These are phyloP conservation scores for Meteorus cinctellus DNA, from an alignment of 2,888 invertebrate genomes.

Conservation along the genomic window DNA sequence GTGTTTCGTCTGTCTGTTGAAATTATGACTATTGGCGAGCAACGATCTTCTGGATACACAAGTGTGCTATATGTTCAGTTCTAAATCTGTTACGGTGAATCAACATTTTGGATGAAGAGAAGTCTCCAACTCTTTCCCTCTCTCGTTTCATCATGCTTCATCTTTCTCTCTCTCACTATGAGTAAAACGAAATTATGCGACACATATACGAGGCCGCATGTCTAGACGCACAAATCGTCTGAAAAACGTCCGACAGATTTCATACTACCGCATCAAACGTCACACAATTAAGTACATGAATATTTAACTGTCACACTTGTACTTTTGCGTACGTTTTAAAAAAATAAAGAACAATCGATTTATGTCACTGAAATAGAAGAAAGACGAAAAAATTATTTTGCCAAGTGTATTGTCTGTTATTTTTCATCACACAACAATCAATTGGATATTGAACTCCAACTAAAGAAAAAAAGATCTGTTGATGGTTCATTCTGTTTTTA, in stretches of 20 bases:
- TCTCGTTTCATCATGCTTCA: not conserved
- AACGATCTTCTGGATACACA: conserved; percentile 51
- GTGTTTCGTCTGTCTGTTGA: conserved; percentile 63
- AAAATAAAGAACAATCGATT: not conserved
- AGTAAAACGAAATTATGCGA: conserved; percentile 30
- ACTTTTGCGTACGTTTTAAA: not conserved
- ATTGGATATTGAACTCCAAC: not conserved
- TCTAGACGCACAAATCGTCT: conserved; percentile 69
- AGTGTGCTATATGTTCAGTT: conserved; percentile 53
- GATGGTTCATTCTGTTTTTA: no score
- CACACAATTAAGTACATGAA: conserved; percentile 13
- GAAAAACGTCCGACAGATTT: conserved; percentile 49
- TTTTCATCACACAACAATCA: not conserved
- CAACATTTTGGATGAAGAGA: conserved; percentile 56
- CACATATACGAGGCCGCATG: conserved; percentile 49
- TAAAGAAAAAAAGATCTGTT: not conserved
- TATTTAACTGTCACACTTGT: not conserved
- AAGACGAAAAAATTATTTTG: not conserved
- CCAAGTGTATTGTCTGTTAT: not conserved
- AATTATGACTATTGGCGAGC: conserved; percentile 62
- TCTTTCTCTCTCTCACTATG: not conserved
- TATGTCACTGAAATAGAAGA: not conserved
- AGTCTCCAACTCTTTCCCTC: not conserved
- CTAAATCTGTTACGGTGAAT: conserved; percentile 68
- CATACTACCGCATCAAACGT: conserved; percentile 27